phyloP scores from a whole-genome alignment of 2,113 vertebrate genomes.

The Puma concolor region DNA sequence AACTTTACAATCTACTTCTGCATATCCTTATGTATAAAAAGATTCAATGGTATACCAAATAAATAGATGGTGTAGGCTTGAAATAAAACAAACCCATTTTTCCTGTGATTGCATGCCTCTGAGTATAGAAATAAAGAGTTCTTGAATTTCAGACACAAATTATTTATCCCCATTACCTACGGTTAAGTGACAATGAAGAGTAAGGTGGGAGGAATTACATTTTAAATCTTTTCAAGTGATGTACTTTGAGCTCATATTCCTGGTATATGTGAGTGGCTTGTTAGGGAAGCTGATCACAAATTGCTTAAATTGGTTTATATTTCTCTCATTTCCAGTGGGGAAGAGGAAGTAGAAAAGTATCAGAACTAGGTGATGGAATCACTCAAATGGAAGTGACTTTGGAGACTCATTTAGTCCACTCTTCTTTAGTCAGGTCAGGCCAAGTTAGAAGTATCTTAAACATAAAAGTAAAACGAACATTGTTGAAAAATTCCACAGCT shows the following conservation, averaged over 20 bases:
- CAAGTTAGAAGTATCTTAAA: background rate
- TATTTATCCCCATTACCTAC: background rate
- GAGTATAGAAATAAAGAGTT: background rate
- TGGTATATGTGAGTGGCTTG: background rate
- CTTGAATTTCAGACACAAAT: background rate
- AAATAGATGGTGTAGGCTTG: background rate
- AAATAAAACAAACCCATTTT: background rate
- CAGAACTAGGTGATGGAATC: background rate
- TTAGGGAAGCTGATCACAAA: background rate
- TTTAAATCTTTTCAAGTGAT: conserved; percentile 34
- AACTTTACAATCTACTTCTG: conserved; percentile 2
- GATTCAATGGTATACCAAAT: background rate
- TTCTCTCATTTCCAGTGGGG: background rate
- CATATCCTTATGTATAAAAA: background rate
- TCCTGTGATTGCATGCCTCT: background rate
- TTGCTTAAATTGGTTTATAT: conserved; percentile 6
- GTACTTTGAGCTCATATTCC: conserved; percentile 36
- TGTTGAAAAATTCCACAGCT: background rate
- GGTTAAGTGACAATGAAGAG: background rate
- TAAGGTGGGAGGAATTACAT: background rate
- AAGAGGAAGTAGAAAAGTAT: background rate
- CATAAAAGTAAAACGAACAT: background rate
- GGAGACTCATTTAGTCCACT: background rate
- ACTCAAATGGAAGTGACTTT: conserved; percentile 7
- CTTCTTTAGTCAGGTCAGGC: background rate